Base-by-base conservation (phyloP, 2,113 vertebrate species). In the human (Homo sapiens) region DNA sequence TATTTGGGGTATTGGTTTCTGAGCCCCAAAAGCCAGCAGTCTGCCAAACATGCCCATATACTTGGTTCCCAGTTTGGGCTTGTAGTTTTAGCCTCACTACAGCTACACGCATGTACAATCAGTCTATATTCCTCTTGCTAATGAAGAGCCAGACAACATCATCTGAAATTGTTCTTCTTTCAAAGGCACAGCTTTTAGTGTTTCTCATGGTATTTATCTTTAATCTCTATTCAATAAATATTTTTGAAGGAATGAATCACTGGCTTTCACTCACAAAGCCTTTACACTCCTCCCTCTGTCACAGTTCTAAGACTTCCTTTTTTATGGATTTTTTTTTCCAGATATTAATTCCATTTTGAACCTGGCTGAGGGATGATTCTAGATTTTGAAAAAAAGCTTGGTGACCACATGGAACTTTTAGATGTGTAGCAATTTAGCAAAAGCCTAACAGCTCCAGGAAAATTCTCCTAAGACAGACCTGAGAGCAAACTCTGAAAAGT, bases 271-370 rank as follows among this genome's bases (percentile, higher is more conserved):
- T 92, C 50, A 50, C 45, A 45, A 68, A 70, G 5, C 9, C 11
- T 64, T 57, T 66, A n/a, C 7, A 50, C 0, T 0, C 17, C 6
- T 72, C 11, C 8, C 0, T 61, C 5, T 12, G 17, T 0, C 14
- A 72, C 38, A 75, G 70, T 55, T 32, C 38, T 55, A 40, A 76
- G 89, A 38, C 32, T 83, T 97, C 4, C 75, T 61, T 75, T 79
- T 38, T 16, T 18, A 68, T 66, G 61, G 23, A 64, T 59, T 93
- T 94, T 25, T 3, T 38, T 61, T 79, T 17, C 84, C 12, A 68
- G n/a, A 75, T 50, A 81, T 32, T 61, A 66, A 84, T 87, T 96
- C 55, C 16, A 45, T 55, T 92, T 92, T 84, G 32, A 79, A 48
- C 43, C 20, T 70, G 43, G 20, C 20, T 83, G 32, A 97, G 68